Evolutionary conservation across 1,140 invertebrate species (phyloP), one percentile per base, ranked within the genome.

Genomic region (Dolichoris vasculosae): DNA sequence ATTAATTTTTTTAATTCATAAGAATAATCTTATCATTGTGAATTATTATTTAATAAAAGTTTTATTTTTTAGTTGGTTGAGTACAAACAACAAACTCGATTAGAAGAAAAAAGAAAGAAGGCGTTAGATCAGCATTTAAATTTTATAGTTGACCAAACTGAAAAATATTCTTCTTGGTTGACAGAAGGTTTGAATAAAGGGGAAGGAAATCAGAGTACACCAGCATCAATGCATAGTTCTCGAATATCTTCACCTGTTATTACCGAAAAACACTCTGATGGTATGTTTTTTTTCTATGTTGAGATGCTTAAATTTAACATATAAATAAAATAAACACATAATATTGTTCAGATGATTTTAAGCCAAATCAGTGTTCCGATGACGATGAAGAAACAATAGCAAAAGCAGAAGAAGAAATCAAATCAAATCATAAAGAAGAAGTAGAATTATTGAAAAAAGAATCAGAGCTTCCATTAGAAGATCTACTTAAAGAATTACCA

Each of bases 71-170:
- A 97, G 96, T 93, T 99, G 89, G 98, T 99, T 55, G 98, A 99
- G 92, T 99, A 97, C 91, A 99, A 99, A 91, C 97, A 99, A 88
- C 96, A 98, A 90, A 97, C 96, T 38, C 95, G 97, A 88, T 94
- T 99, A 38, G 98, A 99, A 92, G 98, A 98, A 89, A 98, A 99
- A 90, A 95, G 98, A 81, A 99, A 99, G 91, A 97, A 98, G 89
- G 98, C 98, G 0, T 94, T 99, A 67, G 99, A 99, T 94, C 96
- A 99, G 88, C 99, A 99, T 93, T 94, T 99, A 35, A 99, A 98
- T 92, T 99, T 99, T 91, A 99, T 99, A 90, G 98, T 99, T 71
- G 98, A 99, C 94, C 98, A 99, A 93, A 99, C 99, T 0, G 99
- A 99, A 93, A 99, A 99, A 91, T 99, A 99, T 94, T 99, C 98